A percentile compares a stretch with the other conserved stretches of the same genome.
phyloP scores from a whole-genome alignment of 2,888 invertebrate species.

The Biston betularia region DNA sequence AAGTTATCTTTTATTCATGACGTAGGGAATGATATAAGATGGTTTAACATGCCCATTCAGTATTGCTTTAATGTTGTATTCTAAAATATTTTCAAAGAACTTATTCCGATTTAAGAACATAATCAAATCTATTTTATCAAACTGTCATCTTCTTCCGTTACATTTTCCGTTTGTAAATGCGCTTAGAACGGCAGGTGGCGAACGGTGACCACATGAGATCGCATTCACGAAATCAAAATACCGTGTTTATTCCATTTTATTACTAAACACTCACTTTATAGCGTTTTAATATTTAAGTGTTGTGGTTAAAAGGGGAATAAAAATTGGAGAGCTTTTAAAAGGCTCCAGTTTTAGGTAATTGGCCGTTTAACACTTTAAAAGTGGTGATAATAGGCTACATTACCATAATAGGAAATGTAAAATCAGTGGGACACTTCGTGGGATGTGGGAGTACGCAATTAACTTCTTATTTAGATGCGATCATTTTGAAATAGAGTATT shows the following conservation, averaged over 20 bases:
- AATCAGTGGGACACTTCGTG: constrained; percentile 38
- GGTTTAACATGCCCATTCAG: too few relatives aligned
- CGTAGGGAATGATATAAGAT: too few relatives aligned
- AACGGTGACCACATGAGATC: constrained; percentile 60
- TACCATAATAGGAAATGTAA: constrained; percentile 34
- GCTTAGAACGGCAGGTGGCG: constrained; percentile 55
- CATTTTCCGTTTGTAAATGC: constrained; percentile 27
- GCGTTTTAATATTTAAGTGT: constrained; percentile 41
- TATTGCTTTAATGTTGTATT: not conserved
- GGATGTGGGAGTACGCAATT: constrained; percentile 26
- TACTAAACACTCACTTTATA: constrained; percentile 43
- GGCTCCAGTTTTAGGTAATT: constrained; percentile 38
- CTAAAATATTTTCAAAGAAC: not conserved
- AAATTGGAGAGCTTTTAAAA: constrained; percentile 34
- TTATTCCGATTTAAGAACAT: constrained; percentile 8
- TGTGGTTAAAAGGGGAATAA: constrained; percentile 34
- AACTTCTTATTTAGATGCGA: constrained; percentile 21
- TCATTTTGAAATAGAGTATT: constrained; percentile 24
- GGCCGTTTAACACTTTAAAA: constrained; percentile 40
- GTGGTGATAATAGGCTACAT: constrained; percentile 38
- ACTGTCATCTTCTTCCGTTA: constrained; percentile 17
- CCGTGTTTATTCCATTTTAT: constrained; percentile 55
- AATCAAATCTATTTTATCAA: constrained; percentile 23
- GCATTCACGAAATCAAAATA: constrained; percentile 55
- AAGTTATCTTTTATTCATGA: too few relatives aligned